Conservation (phyloP, 1,140 invertebrate genomes). For the Calliopsis andreniformis region DNA sequence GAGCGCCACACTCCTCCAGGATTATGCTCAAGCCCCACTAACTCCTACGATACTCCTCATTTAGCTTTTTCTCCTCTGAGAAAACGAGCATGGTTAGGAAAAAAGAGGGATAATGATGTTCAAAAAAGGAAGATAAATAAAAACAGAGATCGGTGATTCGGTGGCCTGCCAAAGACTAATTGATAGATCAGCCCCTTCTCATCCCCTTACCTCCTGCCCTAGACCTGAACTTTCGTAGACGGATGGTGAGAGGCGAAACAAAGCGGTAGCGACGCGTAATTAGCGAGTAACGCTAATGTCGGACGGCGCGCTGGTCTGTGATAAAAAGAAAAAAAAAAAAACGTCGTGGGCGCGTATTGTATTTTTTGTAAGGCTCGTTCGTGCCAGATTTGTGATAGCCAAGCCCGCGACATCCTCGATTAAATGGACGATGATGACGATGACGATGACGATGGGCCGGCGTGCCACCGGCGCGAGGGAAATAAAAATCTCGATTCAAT, state of each 20-base stretch:
- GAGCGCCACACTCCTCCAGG: background rate
- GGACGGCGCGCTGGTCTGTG: conserved; percentile 60
- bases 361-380: conserved; percentile 80
- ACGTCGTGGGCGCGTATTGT: conserved; percentile 78
- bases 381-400: conserved; percentile 80
- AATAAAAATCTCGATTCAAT: conserved; percentile 24
- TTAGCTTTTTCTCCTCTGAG: background rate
- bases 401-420: conserved; percentile 75
- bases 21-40: background rate
- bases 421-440: conserved; percentile 64
- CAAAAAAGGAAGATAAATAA: background rate
- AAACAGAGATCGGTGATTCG: conserved; percentile 11
- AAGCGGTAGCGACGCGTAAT: conserved; percentile 42
- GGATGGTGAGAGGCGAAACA: conserved; percentile 24
- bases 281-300: conserved; percentile 40
- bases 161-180: background rate
- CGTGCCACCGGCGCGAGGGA: conserved; percentile 46
- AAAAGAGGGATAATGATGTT: too few relatives aligned
- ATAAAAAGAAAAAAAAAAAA: conserved; percentile 60
- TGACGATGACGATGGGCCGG: conserved; percentile 48
- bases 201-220: conserved; percentile 8
- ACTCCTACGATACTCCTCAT: background rate
- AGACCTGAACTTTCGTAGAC: conserved; percentile 35
- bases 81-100: background rate
- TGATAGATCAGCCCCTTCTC: conserved; percentile 17